phyloP scores from a whole-genome alignment of 1,140 invertebrate genomes.

The Drosophila serrata region DNA sequence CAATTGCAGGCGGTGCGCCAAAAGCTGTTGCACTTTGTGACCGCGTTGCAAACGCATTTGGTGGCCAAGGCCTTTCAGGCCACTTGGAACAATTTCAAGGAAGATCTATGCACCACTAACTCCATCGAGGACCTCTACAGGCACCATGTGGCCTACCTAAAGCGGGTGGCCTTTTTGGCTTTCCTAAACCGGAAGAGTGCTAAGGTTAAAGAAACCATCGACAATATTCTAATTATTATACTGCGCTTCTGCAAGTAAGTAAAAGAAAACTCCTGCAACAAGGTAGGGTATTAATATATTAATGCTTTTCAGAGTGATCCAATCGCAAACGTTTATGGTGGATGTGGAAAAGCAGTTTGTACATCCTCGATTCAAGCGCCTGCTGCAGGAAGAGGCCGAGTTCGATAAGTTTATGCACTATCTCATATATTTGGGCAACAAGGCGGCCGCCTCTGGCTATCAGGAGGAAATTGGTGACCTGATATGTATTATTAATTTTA shows the following conservation, averaged over 20 bases:
- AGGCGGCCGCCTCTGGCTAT: constrained; percentile 76
- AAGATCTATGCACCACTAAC: constrained; percentile 87
- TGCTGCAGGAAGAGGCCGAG: constrained; percentile 71
- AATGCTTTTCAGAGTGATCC: constrained; percentile 60
- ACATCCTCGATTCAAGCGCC: constrained; percentile 74
- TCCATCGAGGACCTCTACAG: constrained; percentile 90
- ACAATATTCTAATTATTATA: constrained; percentile 90
- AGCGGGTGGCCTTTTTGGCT: constrained; percentile 90
- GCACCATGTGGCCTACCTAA: constrained; percentile 90
- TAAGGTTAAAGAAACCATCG: constrained; percentile 88
- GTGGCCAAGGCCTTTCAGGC: constrained; percentile 89
- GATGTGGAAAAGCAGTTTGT: constrained; percentile 54
- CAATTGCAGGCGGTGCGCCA: constrained; percentile 89
- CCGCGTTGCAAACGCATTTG: constrained; percentile 90
- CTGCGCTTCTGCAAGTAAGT: constrained; percentile 89
- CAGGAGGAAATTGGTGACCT: constrained; percentile 81
- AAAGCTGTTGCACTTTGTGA: constrained; percentile 90
- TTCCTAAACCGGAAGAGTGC: constrained; percentile 89
- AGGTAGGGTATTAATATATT: not conserved
- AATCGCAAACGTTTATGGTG: constrained; percentile 61
- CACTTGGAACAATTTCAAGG: constrained; percentile 90
- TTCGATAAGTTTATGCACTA: constrained; percentile 81
- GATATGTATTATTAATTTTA: constrained; percentile 79
- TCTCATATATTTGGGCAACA: constrained; percentile 80
- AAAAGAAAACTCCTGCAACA: not conserved